A percentile compares a stretch with the other conserved stretches of the same genome.
These are phyloP conservation scores for Echiichthys vipera DNA, from an alignment of 2,797 vertebrate genomes.

Conservation along the genomic window DNA sequence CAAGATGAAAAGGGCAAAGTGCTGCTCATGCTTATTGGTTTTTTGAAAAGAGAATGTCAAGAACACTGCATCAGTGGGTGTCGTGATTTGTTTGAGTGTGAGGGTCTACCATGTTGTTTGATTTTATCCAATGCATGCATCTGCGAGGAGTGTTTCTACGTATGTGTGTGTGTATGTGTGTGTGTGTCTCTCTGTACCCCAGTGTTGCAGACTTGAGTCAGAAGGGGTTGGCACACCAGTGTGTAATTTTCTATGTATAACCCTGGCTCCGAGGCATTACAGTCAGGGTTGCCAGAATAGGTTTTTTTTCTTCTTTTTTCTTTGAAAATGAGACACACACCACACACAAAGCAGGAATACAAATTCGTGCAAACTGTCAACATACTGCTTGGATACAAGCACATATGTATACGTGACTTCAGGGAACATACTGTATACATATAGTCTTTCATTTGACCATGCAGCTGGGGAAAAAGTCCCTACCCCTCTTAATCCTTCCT, in stretches of 20 bases:
- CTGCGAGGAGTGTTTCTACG: slow-evolving; percentile 9
- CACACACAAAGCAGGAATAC: slow-evolving; percentile 34
- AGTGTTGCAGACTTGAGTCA: slow-evolving; percentile 53
- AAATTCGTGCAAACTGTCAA: slow-evolving; percentile 10
- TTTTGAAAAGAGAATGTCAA: not conserved
- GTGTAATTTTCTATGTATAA: slow-evolving; percentile 88
- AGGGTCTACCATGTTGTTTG: not conserved
- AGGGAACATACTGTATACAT: not conserved
- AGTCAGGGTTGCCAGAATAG: slow-evolving; percentile 62
- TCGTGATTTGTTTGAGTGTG: not conserved
- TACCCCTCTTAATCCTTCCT: slow-evolving; percentile 21
- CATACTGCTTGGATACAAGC: not conserved
- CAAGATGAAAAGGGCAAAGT: slow-evolving; percentile 14
- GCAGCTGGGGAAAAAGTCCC: slow-evolving; percentile 14
- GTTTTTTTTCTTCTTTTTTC: slow-evolving; percentile 49
- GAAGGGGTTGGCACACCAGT: slow-evolving; percentile 70
- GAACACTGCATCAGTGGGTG: not conserved
- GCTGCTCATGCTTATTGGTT: not conserved
- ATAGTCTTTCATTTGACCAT: slow-evolving; percentile 1
- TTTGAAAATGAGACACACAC: slow-evolving; percentile 48
- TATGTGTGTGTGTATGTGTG: slow-evolving; percentile 52
- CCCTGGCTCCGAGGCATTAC: slow-evolving; percentile 68
- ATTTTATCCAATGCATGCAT: not conserved
- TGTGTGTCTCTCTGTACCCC: slow-evolving; percentile 36
- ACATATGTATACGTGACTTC: not conserved